Evolutionary conservation across 2,888 invertebrate genomes (phyloP).

Genomic region (Norana najaformis): DNA sequence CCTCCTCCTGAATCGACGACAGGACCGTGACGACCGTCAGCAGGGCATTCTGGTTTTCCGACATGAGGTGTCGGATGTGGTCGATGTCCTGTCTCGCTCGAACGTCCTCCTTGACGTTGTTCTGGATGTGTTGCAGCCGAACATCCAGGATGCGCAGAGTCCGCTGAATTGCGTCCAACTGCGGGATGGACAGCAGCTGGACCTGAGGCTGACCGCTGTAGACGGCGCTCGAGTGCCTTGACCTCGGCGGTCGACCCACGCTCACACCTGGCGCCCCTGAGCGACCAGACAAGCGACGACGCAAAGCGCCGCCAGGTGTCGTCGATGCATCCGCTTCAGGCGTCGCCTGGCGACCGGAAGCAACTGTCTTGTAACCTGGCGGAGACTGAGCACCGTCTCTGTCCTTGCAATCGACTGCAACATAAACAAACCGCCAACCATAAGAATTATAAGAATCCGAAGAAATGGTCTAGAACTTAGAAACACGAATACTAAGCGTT

Average conservation of each 20-base stretch:
- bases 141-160: constrained; percentile 61
- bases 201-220: constrained; percentile 44
- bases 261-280: not conserved
- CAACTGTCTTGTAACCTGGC: not conserved
- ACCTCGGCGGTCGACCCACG: not conserved
- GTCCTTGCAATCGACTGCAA: not conserved
- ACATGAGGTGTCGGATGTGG: constrained; percentile 59
- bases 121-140: constrained; percentile 60
- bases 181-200: constrained; percentile 61
- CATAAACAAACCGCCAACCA: not conserved
- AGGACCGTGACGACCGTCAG: constrained; percentile 60
- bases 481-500: no score
- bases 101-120: constrained; percentile 59
- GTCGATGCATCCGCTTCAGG: not conserved
- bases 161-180: constrained; percentile 61
- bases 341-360: not conserved
- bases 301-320: constrained; percentile 4
- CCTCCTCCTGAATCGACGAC: constrained; percentile 56
- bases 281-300: constrained; percentile 8
- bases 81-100: constrained; percentile 60
- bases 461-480: no score
- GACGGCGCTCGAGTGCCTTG: constrained; percentile 19
- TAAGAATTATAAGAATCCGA: not conserved
- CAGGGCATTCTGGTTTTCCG: constrained; percentile 62
- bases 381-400: constrained; percentile 20